Base-by-base conservation (phyloP, 2,797 vertebrate genomes). In the Chaetophractus vellerosus region DNA sequence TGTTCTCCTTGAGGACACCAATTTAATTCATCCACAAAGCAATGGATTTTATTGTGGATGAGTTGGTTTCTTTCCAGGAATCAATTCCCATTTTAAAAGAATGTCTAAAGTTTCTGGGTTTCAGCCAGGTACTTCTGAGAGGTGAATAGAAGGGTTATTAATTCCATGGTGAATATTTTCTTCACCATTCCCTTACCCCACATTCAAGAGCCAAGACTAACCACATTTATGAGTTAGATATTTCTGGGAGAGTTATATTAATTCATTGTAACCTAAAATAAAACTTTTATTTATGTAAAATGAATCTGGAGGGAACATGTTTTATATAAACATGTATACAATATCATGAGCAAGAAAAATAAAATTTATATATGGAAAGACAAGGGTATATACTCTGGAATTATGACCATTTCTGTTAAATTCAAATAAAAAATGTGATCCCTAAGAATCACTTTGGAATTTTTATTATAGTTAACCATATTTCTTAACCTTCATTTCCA, bases 1-100 rank as follows among this genome's bases (percentile, higher is more conserved):
- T 97, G 97, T 97, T 97, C 96, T 97, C 83, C 88, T 81, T 55
- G 0, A 94, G 75, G 83, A 96, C 95, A 97, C 97, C 98, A 98
- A 97, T 96, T 97, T 90, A 98, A 98, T 97, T 93, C 81, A 92
- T 82, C 81, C 72, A 88, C 94, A 93, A 95, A 93, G 59, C 88
- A 79, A 45, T 94, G 64, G 57, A 88, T 93, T 97, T 95, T 96
- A 96, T 94, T 96, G 82, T 88, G 41, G 36, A 83, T 59, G 28
- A 90, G 64, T 33, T 97, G 96, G 74, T 94, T 96, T 94, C 90
- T 88, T 95, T 97, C 94, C 96, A 97, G 93, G 79, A 96, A 96
- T 96, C 94, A 97, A 94, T 95, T 95, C 85, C 69, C 85, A 59
- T 93, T 95, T 94, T 90, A 92, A 97, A 95, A 79, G 41, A 45